phyloP scores from a whole-genome alignment of 2,797 vertebrate genomes.

The Peromyscus eremicus region DNA sequence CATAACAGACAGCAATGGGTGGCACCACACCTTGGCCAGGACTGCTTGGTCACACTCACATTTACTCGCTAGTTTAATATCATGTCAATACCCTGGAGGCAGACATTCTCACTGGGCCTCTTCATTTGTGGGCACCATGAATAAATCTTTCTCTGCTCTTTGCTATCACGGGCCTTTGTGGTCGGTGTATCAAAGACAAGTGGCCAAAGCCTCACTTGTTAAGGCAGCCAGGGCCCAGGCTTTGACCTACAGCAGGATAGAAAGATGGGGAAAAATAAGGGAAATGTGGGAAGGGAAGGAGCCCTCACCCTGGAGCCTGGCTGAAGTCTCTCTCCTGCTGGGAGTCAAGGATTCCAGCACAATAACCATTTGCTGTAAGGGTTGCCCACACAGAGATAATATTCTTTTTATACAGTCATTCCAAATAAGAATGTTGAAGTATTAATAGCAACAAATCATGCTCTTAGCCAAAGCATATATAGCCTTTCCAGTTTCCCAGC shows the following conservation, averaged over 20 bases:
- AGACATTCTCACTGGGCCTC: not conserved
- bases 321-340: not conserved
- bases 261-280: not conserved
- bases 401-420: not conserved
- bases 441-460: not conserved
- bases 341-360: not conserved
- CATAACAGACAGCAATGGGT: not conserved
- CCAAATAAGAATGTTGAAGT: constrained; percentile 12
- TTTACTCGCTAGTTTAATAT: not conserved
- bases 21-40: not conserved
- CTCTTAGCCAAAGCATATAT: not conserved
- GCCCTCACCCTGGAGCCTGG: not conserved
- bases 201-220: not conserved
- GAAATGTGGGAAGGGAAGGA: not conserved
- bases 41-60: not conserved
- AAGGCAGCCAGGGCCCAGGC: not conserved
- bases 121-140: not conserved
- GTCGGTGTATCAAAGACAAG: not conserved
- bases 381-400: not conserved
- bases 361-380: not conserved
- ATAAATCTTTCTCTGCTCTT: not conserved
- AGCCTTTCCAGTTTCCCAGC: not conserved
- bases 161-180: not conserved
- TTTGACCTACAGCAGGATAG: not conserved
- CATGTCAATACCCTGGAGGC: not conserved